Percentiles rank a stretch among this genome's conserved stretches.
These are phyloP conservation scores for Leucophenga montana DNA, from an alignment of 2,888 invertebrate genomes.

Conservation along the genomic window DNA sequence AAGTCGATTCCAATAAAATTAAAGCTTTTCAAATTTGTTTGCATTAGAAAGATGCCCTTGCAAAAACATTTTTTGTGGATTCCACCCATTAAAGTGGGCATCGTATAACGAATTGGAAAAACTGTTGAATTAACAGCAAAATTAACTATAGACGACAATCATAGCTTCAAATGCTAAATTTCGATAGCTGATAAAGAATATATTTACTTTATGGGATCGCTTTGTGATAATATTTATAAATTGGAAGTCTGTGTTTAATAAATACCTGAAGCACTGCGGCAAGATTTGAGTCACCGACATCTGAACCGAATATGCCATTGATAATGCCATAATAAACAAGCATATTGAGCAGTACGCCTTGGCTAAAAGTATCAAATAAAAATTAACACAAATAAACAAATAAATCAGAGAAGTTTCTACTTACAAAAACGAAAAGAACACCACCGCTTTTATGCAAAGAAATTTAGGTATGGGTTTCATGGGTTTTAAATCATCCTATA, in stretches of 20 bases:
- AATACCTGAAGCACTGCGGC: conserved; percentile 87
- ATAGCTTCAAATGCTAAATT: too few species aligned
- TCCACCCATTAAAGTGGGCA: too few species aligned
- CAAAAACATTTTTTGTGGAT: too few species aligned
- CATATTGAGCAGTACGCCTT: conserved; percentile 91
- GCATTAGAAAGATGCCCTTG: too few species aligned
- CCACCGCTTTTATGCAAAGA: conserved; percentile 96
- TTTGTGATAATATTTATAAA: not conserved
- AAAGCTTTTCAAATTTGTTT: too few species aligned
- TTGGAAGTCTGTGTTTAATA: conserved; percentile 12
- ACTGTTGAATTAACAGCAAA: too few species aligned
- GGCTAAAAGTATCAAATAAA: conserved; percentile 78
- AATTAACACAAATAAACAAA: conserved; percentile 34
- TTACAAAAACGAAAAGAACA: conserved; percentile 99
- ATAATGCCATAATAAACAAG: conserved; percentile 89
- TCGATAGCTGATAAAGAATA: too few species aligned
- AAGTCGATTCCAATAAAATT: too few species aligned
- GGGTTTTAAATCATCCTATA: conserved; percentile 81
- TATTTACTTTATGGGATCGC: too few species aligned
- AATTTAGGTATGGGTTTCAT: conserved; percentile 97
- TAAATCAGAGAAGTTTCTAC: conserved; percentile 73
- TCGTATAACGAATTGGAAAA: too few species aligned
- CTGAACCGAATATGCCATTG: conserved; percentile 82
- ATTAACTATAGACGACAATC: too few species aligned
- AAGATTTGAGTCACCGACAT: conserved; percentile 81